Evolutionary conservation across 2,888 invertebrate species (phyloP).

Genomic region (Thereva unica): DNA sequence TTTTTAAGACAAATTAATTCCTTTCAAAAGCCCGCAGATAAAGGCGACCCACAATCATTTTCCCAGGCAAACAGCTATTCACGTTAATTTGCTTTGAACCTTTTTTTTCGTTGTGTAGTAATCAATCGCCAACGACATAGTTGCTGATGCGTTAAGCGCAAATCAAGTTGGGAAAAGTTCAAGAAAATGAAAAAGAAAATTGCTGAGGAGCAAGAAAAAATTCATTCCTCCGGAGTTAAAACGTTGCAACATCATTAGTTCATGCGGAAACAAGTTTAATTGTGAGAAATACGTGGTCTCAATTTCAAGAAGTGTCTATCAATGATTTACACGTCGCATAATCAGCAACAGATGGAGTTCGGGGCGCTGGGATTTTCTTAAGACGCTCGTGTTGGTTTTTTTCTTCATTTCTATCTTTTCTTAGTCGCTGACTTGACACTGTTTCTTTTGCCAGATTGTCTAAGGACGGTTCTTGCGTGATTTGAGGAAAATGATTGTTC

Average conservation of each 20-base stretch:
- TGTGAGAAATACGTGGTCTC: constrained; percentile 38
- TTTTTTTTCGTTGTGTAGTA: too few species aligned
- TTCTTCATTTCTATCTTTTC: not conserved
- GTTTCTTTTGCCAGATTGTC: too few species aligned
- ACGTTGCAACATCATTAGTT: constrained; percentile 8
- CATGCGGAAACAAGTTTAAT: constrained; percentile 35
- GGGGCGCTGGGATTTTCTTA: constrained; percentile 26
- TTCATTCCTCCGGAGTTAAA: not conserved
- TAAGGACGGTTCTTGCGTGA: too few species aligned
- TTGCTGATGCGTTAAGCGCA: too few species aligned
- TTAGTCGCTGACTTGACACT: too few species aligned
- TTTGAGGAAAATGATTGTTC: too few species aligned
- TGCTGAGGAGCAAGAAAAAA: not conserved
- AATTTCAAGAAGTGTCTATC: constrained; percentile 28
- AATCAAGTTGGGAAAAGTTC: not conserved
- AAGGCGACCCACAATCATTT: too few species aligned
- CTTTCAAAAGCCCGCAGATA: not conserved
- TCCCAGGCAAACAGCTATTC: too few species aligned
- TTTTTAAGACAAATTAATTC: not conserved
- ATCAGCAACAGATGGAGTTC: constrained; percentile 23
- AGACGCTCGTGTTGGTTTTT: constrained; percentile 5
- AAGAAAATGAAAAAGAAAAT: not conserved
- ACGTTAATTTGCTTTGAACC: too few species aligned
- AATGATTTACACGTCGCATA: constrained; percentile 34
- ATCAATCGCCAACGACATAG: too few species aligned